Evolutionary conservation across 2,888 invertebrate species (phyloP), one percentile per base, ranked within the genome.

Genomic region (Ectropis crepuscularia): DNA sequence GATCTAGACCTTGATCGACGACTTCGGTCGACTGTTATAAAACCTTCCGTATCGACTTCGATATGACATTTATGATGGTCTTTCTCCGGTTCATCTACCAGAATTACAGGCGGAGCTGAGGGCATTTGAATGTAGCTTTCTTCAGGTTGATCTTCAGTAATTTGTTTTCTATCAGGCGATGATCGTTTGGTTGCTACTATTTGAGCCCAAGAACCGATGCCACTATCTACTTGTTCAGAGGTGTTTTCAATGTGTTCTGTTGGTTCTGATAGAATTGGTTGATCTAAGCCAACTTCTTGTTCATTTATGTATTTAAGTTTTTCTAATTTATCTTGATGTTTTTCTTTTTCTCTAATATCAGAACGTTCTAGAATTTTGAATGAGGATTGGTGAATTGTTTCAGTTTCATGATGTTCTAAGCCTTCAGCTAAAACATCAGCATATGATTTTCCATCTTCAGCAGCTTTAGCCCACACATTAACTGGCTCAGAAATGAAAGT

Each of bases 401-500:
- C 70, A n/a, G 42, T 42, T 54, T 74, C 74, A 53, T 61, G 53
- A 5, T 70, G 65, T n/a, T 72, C 57, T 47, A 89, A 73, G 0
- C 89, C 86, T 74, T 93, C 92, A 12, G 95, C 94, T 6, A 96
- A 89, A 42, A 96, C 94, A 84, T 95, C 95, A 16, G 96, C 96
- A 76, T 96, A 96, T 0, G 96, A 95, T 84, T 95, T 96, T 0
- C 94, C 94, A 68, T 95, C 95, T 46, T 92, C 88, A 53, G 88
- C 81, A 43, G 89, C 71, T 75, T 88, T 90, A n/a, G 82, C 79
- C 94, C 94, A 94, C 28, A 94, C 88, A 76, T 93, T 94, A 12
- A 79, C 61, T 48, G 79, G 72, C 53, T 80, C 78, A 11, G 70
- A 11, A 36, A 63, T 42, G 51, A 50, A 42, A 37, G 37, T 50